Percentiles rank a stretch among this genome's conserved stretches.
These are phyloP conservation scores for Oscheius sp. DNA, from an alignment of 1,140 invertebrate species.

Conservation along the genomic window DNA sequence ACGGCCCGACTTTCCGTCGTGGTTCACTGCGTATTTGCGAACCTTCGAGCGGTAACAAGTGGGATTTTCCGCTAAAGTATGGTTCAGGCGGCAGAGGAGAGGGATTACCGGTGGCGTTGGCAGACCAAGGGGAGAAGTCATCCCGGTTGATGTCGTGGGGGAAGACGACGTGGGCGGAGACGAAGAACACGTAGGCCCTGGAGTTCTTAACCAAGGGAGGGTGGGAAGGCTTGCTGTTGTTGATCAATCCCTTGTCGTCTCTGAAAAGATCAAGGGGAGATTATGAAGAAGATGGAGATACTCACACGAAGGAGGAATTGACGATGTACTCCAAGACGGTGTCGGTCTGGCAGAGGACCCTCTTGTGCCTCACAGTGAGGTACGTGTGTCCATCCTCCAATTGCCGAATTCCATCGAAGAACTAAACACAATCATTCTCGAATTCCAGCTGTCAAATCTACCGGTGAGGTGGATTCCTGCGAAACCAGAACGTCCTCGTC, in stretches of 20 bases:
- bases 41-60: conserved; percentile 35
- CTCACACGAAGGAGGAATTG: conserved; percentile 31
- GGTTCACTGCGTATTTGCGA: conserved; percentile 32
- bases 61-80: conserved; percentile 11
- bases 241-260: conserved; percentile 24
- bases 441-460: neutral
- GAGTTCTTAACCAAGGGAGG: conserved; percentile 25
- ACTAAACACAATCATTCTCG: neutral
- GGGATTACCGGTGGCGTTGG: conserved; percentile 10
- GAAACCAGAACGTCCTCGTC: conserved; percentile 16
- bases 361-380: conserved; percentile 24
- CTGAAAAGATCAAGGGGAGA: conserved; percentile 17
- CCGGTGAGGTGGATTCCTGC: conserved; percentile 17
- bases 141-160: conserved; percentile 33
- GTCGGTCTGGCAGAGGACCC: conserved; percentile 7
- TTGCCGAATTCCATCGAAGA: conserved; percentile 14
- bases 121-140: conserved; percentile 31
- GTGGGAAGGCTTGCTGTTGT: conserved; percentile 19
- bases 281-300: neutral
- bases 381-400: conserved; percentile 29
- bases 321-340: conserved; percentile 21
- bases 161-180: conserved; percentile 16
- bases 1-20: conserved; percentile 4
- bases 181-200: conserved; percentile 31
- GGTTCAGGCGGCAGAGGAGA: neutral